These are phyloP conservation scores for Amphimallon solstitiale DNA, from an alignment of 2,888 invertebrate species.

Conservation along the genomic window DNA sequence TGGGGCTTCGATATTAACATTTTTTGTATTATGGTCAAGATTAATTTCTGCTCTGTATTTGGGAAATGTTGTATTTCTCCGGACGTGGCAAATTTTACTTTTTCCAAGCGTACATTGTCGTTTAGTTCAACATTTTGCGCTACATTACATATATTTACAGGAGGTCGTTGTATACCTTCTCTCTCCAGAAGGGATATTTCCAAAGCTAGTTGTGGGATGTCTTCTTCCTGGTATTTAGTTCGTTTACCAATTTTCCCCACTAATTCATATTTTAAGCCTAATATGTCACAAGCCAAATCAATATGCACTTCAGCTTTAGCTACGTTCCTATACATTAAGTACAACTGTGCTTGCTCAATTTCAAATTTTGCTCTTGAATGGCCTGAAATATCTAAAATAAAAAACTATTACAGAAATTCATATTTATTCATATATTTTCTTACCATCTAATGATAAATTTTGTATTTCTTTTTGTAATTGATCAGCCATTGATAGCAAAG, in stretches of 20 bases:
- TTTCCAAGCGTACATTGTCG: slow-evolving; percentile 88
- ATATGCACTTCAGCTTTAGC: slow-evolving; percentile 76
- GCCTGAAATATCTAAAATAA: slow-evolving; percentile 43
- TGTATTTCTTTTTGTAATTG: slow-evolving; percentile 57
- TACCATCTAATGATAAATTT: slow-evolving; percentile 58
- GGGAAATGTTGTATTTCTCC: slow-evolving; percentile 65
- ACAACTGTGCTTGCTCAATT: slow-evolving; percentile 73
- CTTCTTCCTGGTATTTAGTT: slow-evolving; percentile 86
- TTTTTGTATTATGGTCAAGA: slow-evolving; percentile 80
- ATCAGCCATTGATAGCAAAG: slow-evolving; percentile 71
- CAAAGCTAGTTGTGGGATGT: slow-evolving; percentile 84
- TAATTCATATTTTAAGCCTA: slow-evolving; percentile 76
- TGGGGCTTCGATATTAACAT: slow-evolving; percentile 79
- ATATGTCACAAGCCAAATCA: slow-evolving; percentile 69
- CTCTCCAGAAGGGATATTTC: slow-evolving; percentile 68
- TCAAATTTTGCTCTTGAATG: slow-evolving; percentile 63
- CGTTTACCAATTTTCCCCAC: slow-evolving; percentile 87
- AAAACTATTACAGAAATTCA: background rate
- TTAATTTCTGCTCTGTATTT: slow-evolving; percentile 79
- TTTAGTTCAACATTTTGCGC: slow-evolving; percentile 78
- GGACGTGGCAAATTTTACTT: slow-evolving; percentile 76
- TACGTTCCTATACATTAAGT: slow-evolving; percentile 78
- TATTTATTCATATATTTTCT: slow-evolving; percentile 49
- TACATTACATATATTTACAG: slow-evolving; percentile 67
- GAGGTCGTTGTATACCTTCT: slow-evolving; percentile 61